These are phyloP conservation scores for Lydus trimaculatus DNA, from an alignment of 2,888 invertebrate species.

Conservation along the genomic window DNA sequence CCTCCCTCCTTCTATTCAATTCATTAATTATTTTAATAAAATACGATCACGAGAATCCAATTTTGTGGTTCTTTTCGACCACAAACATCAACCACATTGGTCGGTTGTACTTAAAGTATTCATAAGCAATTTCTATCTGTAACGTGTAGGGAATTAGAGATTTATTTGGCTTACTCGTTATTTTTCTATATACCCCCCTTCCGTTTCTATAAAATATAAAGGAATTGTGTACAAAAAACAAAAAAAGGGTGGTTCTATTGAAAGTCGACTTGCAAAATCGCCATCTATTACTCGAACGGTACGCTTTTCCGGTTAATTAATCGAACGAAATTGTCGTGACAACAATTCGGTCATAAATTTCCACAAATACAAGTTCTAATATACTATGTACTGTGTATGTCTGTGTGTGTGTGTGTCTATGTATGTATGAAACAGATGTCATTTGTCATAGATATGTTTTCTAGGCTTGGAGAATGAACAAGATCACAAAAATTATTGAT, in stretches of 20 bases:
- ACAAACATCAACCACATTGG: conserved; percentile 26
- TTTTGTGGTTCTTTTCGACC: conserved; percentile 28
- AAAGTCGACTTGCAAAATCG: neutral
- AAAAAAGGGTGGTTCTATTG: neutral
- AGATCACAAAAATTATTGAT: conserved; percentile 22
- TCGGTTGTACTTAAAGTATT: conserved; percentile 24
- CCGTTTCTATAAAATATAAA: neutral
- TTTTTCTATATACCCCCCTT: neutral
- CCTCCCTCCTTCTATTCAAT: too few species aligned
- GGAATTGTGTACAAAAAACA: neutral
- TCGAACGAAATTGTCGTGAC: neutral
- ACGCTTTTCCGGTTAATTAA: neutral
- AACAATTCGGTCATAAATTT: conserved; percentile 20
- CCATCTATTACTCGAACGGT: neutral
- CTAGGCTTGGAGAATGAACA: neutral
- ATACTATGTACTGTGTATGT: too few species aligned
- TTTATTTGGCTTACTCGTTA: conserved; percentile 12
- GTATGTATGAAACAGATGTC: conserved; percentile 21
- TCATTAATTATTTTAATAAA: too few species aligned
- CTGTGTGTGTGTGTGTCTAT: too few species aligned
- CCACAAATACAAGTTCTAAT: conserved; percentile 15
- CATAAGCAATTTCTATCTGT: conserved; percentile 26
- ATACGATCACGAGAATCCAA: conserved; percentile 24
- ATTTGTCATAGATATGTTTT: conserved; percentile 13
- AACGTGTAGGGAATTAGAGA: neutral